Conservation (phyloP, 2,797 vertebrate species). For the Acrossocheilus wenchowensis region DNA sequence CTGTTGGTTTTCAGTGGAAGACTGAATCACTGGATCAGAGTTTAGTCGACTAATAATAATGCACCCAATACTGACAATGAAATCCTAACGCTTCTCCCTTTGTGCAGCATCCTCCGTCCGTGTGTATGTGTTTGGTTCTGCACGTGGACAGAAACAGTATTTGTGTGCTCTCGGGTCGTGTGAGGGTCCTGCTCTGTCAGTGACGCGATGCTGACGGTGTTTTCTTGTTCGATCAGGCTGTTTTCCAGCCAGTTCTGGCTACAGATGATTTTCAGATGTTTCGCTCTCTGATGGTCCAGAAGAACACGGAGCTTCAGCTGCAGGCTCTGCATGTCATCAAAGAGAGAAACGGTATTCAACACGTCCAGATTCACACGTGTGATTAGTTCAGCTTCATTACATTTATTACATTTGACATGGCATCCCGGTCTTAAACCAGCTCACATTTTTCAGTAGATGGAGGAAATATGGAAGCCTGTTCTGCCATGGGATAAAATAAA, state of each 20-base stretch:
- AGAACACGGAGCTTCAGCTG: conserved; percentile 97
- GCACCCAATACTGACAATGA: neutral
- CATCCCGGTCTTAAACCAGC: neutral
- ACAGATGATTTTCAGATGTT: conserved; percentile 96
- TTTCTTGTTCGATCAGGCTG: conserved; percentile 72
- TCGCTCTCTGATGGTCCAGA: conserved; percentile 96
- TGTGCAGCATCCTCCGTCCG: no score
- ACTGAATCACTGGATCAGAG: neutral
- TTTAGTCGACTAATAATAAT: neutral
- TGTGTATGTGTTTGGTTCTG: neutral
- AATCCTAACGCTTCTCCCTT: neutral
- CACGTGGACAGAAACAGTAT: neutral
- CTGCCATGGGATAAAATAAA: no score
- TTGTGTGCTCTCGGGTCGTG: neutral
- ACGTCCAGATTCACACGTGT: neutral
- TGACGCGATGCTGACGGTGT: neutral
- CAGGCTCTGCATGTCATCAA: conserved; percentile 96
- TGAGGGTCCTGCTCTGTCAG: neutral
- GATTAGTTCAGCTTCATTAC: neutral
- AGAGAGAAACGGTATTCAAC: conserved; percentile 89
- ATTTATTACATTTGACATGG: neutral
- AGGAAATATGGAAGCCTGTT: neutral
- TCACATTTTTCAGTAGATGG: neutral
- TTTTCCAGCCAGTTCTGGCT: conserved; percentile 93
- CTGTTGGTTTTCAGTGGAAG: neutral